Evolutionary conservation across 2,113 vertebrate species (phyloP).

Genomic region (Ancistrus triradiatus): DNA sequence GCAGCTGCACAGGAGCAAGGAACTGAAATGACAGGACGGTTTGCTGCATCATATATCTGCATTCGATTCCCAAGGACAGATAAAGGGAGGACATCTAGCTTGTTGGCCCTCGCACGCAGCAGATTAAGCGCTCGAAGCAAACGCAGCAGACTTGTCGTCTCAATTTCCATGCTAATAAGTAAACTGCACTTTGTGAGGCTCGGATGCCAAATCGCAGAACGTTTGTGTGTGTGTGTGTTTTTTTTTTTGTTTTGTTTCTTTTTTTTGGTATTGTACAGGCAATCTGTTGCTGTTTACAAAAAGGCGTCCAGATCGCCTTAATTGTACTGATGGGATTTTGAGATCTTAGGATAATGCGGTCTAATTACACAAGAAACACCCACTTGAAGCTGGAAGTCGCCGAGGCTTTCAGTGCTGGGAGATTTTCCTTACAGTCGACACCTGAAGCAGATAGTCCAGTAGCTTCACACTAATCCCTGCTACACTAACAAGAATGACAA

Average conservation of each 20-base stretch:
- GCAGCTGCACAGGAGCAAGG: background rate
- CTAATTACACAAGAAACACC: constrained; percentile 36
- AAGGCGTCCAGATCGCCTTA: constrained; percentile 15
- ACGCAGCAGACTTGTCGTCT: constrained; percentile 8
- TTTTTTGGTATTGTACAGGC: constrained; percentile 31
- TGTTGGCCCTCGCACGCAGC: constrained; percentile 4
- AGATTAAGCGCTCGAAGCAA: constrained; percentile 8
- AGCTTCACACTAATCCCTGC: constrained; percentile 57
- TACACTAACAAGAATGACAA: constrained; percentile 50
- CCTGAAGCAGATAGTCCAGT: constrained; percentile 50
- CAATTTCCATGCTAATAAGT: constrained; percentile 22
- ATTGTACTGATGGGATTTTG: constrained; percentile 26
- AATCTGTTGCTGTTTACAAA: constrained; percentile 24
- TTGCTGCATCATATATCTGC: background rate
- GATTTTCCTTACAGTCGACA: constrained; percentile 41
- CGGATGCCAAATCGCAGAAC: constrained; percentile 3
- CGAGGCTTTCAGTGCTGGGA: constrained; percentile 26
- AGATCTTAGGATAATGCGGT: constrained; percentile 28
- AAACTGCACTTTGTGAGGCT: constrained; percentile 27
- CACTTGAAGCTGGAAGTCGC: constrained; percentile 18
- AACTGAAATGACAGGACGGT: constrained; percentile 23
- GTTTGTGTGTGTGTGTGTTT: too few relatives aligned
- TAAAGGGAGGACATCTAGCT: background rate
- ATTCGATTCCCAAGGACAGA: background rate
- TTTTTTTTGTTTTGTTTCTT: too few relatives aligned